A percentile compares a stretch with the other conserved stretches of the same genome.
Conservation (phyloP, 1,140 invertebrate species). For the Idris sp. region DNA sequence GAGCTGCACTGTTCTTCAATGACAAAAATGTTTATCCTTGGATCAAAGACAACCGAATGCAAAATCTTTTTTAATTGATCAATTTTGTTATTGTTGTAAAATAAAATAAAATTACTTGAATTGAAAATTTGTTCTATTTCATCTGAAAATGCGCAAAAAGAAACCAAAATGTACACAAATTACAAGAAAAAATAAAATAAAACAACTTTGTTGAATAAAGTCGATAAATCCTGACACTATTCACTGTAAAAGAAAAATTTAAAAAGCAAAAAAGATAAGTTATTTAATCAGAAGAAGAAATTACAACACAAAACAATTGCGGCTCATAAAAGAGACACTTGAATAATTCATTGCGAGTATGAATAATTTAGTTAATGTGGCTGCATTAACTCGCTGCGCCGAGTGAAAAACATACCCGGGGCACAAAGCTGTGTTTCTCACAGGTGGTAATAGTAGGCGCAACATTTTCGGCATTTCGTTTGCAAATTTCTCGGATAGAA, state of each 20-base stretch:
- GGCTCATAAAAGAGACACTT: slow-evolving; percentile 18
- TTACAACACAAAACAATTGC: slow-evolving; percentile 2
- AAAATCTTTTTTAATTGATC: too few species aligned
- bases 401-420: slow-evolving; percentile 37
- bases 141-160: too few species aligned
- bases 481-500: slow-evolving; percentile 60
- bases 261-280: too few species aligned
- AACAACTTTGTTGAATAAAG: too few species aligned
- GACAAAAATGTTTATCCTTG: slow-evolving; percentile 35
- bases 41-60: too few species aligned
- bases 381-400: neutral
- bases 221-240: too few species aligned
- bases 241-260: too few species aligned
- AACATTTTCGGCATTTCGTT: slow-evolving; percentile 71
- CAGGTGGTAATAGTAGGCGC: slow-evolving; percentile 54
- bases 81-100: too few species aligned
- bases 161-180: too few species aligned
- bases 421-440: slow-evolving; percentile 36
- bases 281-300: slow-evolving; percentile 13
- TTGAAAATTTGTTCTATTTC: too few species aligned
- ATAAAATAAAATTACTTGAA: too few species aligned
- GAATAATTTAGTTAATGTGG: slow-evolving; percentile 50
- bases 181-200: too few species aligned
- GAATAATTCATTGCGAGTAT: slow-evolving; percentile 42
- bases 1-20: slow-evolving; percentile 49